These are phyloP conservation scores for Apis dorsata DNA, from an alignment of 1,140 invertebrate genomes.

Conservation along the genomic window DNA sequence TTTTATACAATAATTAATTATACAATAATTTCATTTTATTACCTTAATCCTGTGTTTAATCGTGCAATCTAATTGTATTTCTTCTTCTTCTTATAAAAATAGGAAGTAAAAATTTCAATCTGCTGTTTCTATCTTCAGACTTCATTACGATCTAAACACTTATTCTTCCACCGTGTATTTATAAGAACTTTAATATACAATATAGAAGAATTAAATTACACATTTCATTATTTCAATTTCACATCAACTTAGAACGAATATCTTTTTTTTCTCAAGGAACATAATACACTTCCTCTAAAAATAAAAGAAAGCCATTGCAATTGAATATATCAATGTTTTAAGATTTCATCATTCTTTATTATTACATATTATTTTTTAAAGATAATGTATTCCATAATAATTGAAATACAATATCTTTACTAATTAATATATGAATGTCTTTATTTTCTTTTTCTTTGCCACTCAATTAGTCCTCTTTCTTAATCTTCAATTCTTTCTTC, in stretches of 20 bases:
- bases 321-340: background rate
- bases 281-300: background rate
- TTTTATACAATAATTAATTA: background rate
- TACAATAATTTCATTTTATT: too few relatives aligned
- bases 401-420: background rate
- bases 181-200: background rate
- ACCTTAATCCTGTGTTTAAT: background rate
- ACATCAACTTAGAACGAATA: background rate
- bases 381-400: background rate
- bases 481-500: background rate
- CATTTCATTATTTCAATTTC: background rate
- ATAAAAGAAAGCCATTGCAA: background rate
- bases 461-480: background rate
- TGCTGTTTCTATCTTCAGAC: background rate
- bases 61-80: background rate
- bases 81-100: background rate
- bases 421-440: background rate
- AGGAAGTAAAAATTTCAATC: background rate
- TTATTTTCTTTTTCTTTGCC: background rate
- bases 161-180: too few relatives aligned
- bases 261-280: background rate
- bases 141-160: background rate
- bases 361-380: too few relatives aligned
- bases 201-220: background rate
- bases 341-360: background rate